A percentile compares a stretch with the other conserved stretches of the same genome.
These are phyloP conservation scores for Piscicola geometra DNA, from an alignment of 2,888 invertebrate species.

Conservation along the genomic window DNA sequence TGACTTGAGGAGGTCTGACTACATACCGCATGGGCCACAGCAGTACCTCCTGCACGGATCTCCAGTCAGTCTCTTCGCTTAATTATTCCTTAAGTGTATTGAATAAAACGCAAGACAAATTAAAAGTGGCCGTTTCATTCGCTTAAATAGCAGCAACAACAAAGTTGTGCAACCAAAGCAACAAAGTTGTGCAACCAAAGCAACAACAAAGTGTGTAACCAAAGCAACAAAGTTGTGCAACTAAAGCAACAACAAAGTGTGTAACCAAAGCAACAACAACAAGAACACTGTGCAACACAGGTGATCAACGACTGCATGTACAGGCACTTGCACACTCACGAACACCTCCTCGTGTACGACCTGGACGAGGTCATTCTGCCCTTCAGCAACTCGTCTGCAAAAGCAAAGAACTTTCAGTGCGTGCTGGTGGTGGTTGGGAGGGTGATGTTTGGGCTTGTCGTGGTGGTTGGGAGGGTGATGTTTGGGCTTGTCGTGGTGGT, in stretches of 20 bases:
- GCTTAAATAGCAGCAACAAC: too few relatives aligned
- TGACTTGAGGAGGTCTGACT: slow-evolving; percentile 17
- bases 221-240: too few relatives aligned
- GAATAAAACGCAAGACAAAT: too few relatives aligned
- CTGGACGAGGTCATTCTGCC: slow-evolving; percentile 43
- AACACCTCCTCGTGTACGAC: slow-evolving; percentile 37
- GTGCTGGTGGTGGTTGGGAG: neutral
- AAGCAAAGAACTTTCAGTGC: neutral
- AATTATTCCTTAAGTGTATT: too few relatives aligned
- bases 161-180: too few relatives aligned
- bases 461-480: neutral
- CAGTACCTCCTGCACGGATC: slow-evolving; percentile 26
- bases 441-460: too few relatives aligned
- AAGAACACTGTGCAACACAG: neutral
- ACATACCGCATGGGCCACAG: slow-evolving; percentile 30
- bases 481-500: neutral
- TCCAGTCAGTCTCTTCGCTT: slow-evolving; percentile 1
- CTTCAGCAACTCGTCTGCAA: neutral
- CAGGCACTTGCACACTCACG: slow-evolving; percentile 38
- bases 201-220: too few relatives aligned
- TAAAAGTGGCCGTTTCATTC: too few relatives aligned
- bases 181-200: too few relatives aligned
- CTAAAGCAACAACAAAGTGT: too few relatives aligned
- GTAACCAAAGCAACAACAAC: too few relatives aligned
- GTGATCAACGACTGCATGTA: slow-evolving; percentile 42